phyloP scores from a whole-genome alignment of 2,888 invertebrate genomes.

The Imbricaverruca yamaguchii region DNA sequence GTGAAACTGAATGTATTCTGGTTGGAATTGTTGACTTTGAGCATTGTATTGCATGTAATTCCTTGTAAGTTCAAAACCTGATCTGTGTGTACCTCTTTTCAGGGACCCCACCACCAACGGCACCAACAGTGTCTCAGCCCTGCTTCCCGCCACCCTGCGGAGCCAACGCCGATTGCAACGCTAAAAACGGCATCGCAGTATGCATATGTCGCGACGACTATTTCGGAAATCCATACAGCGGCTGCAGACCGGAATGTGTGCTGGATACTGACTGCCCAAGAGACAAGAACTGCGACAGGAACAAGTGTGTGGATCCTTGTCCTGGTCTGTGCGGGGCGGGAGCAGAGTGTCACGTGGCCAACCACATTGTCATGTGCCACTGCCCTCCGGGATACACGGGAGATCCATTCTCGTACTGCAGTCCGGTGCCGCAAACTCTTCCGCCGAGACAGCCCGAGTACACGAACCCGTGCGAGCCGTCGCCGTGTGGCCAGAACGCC shows the following conservation, averaged over 20 bases:
- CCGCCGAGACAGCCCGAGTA: slow-evolving; percentile 36
- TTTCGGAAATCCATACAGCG: slow-evolving; percentile 52
- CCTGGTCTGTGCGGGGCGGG: slow-evolving; percentile 51
- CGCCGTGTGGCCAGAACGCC: slow-evolving; percentile 71
- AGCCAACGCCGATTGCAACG: slow-evolving; percentile 69
- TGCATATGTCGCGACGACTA: slow-evolving; percentile 64
- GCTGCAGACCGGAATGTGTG: slow-evolving; percentile 67
- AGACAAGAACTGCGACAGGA: slow-evolving; percentile 63
- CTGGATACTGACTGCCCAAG: slow-evolving; percentile 73
- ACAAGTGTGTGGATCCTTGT: slow-evolving; percentile 51
- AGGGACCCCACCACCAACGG: slow-evolving; percentile 52
- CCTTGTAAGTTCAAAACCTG: slow-evolving; percentile 43
- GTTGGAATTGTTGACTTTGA: too few relatives aligned
- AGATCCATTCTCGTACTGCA: slow-evolving; percentile 76
- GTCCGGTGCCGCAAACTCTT: slow-evolving; percentile 38
- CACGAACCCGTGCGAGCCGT: slow-evolving; percentile 59
- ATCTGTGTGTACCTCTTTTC: slow-evolving; percentile 77
- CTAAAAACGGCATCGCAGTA: slow-evolving; percentile 66
- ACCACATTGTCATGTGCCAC: slow-evolving; percentile 50
- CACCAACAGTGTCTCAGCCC: slow-evolving; percentile 47
- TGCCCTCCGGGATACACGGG: slow-evolving; percentile 69
- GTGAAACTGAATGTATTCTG: too few relatives aligned
- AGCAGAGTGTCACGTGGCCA: slow-evolving; percentile 36
- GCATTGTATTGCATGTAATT: too few relatives aligned
- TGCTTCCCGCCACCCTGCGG: slow-evolving; percentile 79